Percentiles rank a stretch among this genome's conserved stretches.
Evolutionary conservation across 2,888 invertebrate species (phyloP).

Genomic region (Mesorhabditis sp.): DNA sequence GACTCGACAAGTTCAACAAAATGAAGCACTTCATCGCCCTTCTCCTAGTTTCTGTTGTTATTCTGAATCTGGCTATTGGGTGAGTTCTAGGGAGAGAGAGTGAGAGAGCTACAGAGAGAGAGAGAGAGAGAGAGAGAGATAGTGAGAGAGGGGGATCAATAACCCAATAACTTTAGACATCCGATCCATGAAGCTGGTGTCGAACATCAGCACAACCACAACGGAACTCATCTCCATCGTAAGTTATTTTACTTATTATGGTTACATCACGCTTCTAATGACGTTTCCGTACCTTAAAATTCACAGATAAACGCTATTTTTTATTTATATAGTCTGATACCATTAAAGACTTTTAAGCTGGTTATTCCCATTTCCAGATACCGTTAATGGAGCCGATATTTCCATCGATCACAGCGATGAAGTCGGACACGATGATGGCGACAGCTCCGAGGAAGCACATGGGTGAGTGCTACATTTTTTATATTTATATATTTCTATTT

Average conservation of each 20-base stretch:
- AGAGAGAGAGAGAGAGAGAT: not conserved
- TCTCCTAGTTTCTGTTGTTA: not conserved
- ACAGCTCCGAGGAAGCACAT: not conserved
- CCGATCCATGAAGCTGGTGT: not conserved
- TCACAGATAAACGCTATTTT: too few relatives aligned
- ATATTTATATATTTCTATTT: too few relatives aligned
- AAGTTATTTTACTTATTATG: not conserved
- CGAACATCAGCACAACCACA: not conserved
- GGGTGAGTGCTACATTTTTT: not conserved
- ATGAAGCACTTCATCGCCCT: slow-evolving; percentile 1
- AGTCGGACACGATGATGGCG: not conserved
- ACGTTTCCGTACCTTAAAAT: not conserved
- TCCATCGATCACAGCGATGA: not conserved
- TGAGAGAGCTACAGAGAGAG: not conserved
- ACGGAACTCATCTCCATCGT: not conserved
- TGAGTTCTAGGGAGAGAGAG: not conserved
- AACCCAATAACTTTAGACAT: too few relatives aligned
- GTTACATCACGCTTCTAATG: not conserved
- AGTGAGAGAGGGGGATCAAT: too few relatives aligned
- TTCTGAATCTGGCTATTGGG: not conserved
- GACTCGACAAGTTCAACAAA: not conserved
- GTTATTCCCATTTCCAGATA: not conserved
- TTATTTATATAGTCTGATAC: not conserved
- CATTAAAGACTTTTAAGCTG: not conserved
- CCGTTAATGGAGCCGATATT: slow-evolving; percentile 1